Conservation (phyloP, 37 sponge, comb jelly and placozoan genomes). For the Chondrilla cf. caribensis region DNA sequence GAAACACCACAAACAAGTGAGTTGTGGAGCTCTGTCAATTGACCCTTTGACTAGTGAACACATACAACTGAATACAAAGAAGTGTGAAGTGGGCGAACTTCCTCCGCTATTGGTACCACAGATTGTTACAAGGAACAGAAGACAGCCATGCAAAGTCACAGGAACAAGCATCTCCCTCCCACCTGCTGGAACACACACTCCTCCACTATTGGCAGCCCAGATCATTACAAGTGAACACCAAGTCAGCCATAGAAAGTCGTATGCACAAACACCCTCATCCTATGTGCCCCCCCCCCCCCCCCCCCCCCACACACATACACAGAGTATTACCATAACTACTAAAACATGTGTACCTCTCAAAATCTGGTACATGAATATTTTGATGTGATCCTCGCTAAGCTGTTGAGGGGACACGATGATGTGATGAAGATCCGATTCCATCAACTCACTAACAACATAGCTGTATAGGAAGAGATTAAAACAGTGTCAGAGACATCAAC, state of each 20-base stretch:
- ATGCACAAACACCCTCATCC: background rate
- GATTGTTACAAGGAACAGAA: background rate
- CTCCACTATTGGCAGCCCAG: too few species aligned
- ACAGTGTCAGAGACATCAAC: background rate
- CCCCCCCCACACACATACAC: too few species aligned
- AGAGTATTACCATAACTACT: background rate
- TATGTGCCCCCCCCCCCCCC: too few species aligned
- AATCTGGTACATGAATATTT: constrained; percentile 84
- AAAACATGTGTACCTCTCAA: constrained; percentile 61
- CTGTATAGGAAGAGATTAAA: constrained; percentile 26
- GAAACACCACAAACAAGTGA: background rate
- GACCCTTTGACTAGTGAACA: too few species aligned
- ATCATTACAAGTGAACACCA: background rate
- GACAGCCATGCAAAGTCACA: background rate
- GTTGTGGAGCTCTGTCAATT: too few species aligned
- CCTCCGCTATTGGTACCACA: too few species aligned
- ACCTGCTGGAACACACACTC: too few species aligned
- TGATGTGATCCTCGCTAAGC: constrained; percentile 80
- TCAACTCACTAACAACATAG: constrained; percentile 69
- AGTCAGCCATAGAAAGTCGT: background rate
- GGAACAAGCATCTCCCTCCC: background rate
- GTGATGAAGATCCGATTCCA: constrained; percentile 85
- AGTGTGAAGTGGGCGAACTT: too few species aligned
- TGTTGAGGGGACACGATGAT: constrained; percentile 75
- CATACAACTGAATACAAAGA: too few species aligned